A percentile compares a stretch with the other conserved stretches of the same genome.
Conservation (phyloP, 1,140 invertebrate species). For the Lepidurus apus region DNA sequence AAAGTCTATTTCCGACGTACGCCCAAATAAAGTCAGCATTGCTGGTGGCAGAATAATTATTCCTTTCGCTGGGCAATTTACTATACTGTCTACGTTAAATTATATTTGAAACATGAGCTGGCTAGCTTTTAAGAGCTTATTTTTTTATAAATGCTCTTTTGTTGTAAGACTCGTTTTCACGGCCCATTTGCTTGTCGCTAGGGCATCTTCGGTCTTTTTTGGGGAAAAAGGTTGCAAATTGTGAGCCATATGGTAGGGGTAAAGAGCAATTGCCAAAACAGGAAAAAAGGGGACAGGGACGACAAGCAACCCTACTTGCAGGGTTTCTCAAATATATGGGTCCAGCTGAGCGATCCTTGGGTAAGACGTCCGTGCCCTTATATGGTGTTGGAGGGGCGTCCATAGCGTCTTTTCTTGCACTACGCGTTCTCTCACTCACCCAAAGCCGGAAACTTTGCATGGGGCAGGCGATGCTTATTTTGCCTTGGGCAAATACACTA, state of each 20-base stretch:
- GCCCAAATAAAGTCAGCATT: constrained; percentile 12
- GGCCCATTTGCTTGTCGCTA: background rate
- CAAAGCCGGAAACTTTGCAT: constrained; percentile 7
- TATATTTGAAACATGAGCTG: background rate
- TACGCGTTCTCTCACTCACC: constrained; percentile 6
- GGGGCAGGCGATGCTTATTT: background rate
- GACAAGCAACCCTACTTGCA: background rate
- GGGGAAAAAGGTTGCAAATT: background rate
- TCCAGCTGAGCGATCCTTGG: constrained; percentile 1
- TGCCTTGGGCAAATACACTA: too few species aligned
- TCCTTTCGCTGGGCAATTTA: background rate
- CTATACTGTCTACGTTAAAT: background rate
- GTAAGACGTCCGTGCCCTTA: constrained; percentile 17
- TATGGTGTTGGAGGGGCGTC: constrained; percentile 13
- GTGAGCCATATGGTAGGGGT: background rate
- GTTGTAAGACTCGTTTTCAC: background rate
- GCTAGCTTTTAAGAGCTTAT: too few species aligned
- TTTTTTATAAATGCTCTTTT: too few species aligned
- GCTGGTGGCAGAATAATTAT: constrained; percentile 9
- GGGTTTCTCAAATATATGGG: background rate
- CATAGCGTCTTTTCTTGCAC: constrained; percentile 8
- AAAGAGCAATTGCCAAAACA: background rate
- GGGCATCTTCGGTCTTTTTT: background rate
- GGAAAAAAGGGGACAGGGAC: background rate
- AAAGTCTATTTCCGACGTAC: constrained; percentile 15